Conservation (phyloP, 2,888 invertebrate species). For the Caenorhabditis afra region DNA sequence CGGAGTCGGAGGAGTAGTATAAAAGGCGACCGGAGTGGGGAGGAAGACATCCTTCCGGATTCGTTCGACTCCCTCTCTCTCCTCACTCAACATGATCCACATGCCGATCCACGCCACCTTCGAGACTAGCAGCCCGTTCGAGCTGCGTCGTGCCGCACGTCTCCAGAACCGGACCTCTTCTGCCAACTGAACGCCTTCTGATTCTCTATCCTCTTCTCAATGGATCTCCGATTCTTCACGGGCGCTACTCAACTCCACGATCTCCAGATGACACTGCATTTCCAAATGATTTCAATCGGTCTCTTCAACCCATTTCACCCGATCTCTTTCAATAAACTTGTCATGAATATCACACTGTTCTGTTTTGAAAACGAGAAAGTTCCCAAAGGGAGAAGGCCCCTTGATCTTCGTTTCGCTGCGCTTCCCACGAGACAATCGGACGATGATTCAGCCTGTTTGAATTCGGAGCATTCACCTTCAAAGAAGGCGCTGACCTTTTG, state of each 20-base stretch:
- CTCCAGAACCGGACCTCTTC: slow-evolving; percentile 9
- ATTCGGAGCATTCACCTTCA: no score
- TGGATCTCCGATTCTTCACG: slow-evolving; percentile 7
- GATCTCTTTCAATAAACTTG: slow-evolving; percentile 25
- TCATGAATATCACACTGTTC: neutral
- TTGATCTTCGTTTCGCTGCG: no score
- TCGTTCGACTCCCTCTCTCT: slow-evolving; percentile 5
- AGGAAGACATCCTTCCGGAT: slow-evolving; percentile 14
- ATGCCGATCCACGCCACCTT: slow-evolving; percentile 47
- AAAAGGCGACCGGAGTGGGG: slow-evolving; percentile 8
- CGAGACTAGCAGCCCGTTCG: slow-evolving; percentile 26
- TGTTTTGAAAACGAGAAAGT: neutral
- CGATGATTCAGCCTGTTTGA: no score
- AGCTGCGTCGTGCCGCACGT: slow-evolving; percentile 31
- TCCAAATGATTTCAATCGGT: slow-evolving; percentile 14
- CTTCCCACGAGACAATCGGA: no score
- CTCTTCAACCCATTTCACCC: neutral
- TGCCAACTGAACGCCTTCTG: slow-evolving; percentile 5
- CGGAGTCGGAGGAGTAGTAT: slow-evolving; percentile 22
- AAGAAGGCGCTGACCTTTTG: no score
- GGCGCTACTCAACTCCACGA: slow-evolving; percentile 9
- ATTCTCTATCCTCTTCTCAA: slow-evolving; percentile 8
- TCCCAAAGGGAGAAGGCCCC: neutral
- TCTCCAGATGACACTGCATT: slow-evolving; percentile 4
- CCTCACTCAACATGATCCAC: slow-evolving; percentile 36